Base-by-base conservation (phyloP, 2,113 vertebrate species). In the Neopipo cinnamomea region DNA sequence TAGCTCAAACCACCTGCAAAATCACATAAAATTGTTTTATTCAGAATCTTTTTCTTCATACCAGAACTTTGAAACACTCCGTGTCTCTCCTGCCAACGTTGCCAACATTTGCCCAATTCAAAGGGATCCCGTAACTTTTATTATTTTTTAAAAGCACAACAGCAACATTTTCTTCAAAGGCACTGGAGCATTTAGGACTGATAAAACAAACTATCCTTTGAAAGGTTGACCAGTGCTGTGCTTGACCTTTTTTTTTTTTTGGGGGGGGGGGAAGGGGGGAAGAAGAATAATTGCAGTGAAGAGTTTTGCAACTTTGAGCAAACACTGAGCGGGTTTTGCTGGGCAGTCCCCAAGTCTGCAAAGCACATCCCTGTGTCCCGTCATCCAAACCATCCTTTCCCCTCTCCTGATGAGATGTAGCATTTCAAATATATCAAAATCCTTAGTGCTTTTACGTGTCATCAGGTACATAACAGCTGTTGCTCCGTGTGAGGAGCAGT, bases 1-100 rank as follows among this genome's bases (percentile, higher is more conserved):
- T 98, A 98, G 98, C 98, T 98, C 98, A 97, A 98, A 98, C 98
- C 98, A 98, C 98, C 98, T 98, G 98, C 98, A 98, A 98, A 98
- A 98, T 98, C 98, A 98, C 98, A 98, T 98, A 97, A 98, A 98
- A 98, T 98, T 98, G 98, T 98, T 98, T 98, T 98, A 98, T 98
- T 98, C 98, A 98, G 97, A 98, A 98, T 98, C 97, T 97, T 98
- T 97, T 98, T 95, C 96, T 97, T 96, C 95, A 96, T 97, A 98
- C 96, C 97, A 98, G 97, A 98, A 98, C 98, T 98, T 98, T 98
- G 97, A 98, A 98, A 98, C 58, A 96, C 98, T 98, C 96, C 49
- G 14, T 97, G 97, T 93, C 97, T 98, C 98, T 98, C 97, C 97
- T 98, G 97, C 97, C 97, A 97, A 96, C 82, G 88, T 65, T 97